Evolutionary conservation across 2,888 invertebrate species (phyloP), one percentile per base, ranked within the genome.

Genomic region (Ceraclea dissimilis): DNA sequence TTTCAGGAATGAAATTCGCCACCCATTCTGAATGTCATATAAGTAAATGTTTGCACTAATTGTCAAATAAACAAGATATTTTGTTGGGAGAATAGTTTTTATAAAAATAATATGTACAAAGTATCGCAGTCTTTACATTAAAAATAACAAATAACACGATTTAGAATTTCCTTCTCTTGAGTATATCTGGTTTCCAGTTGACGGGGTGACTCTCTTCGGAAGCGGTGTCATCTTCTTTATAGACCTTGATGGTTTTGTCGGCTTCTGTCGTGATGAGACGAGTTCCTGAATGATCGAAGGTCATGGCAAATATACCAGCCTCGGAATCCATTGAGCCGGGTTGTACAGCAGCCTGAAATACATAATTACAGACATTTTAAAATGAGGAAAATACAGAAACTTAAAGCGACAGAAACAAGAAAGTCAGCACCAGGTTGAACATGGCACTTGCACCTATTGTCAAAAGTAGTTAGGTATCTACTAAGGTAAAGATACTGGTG

Each of bases 291-390:
- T 89, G 86, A 73, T 99, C 99, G 72, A 91, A 99, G 1, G 85
- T 86, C 83, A 96, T 88, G 52, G 97, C 87, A 76, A 96, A 99
- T 62, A 99, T 90, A 44, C 99, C 99, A 17, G 96, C 93, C 72
- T 99, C 99, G 16, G 95, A 96, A 73, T 99, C 99, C 87, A 99
- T 98, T 0, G 98, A 98, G 13, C 99, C 99, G 0, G 98, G 97
- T 70, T 99, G 99, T 0, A 94, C 95, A 2, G 93, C 90, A 2
- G 96, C 86, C 82, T 90, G 80, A 2, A 78, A 56, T 34, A 2
- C 6, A 51, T 66, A 56, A 51, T 54, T n/a, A n/a, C n/a, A n/a
- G n/a, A n/a, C n/a, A n/a, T n/a, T n/a, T n/a, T 46, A n/a, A n/a
- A n/a, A n/a, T n/a, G n/a, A n/a, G n/a, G n/a, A n/a, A n/a, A n/a